Evolutionary conservation across 1,140 invertebrate species (phyloP).

Genomic region (Palaemon carinicauda): DNA sequence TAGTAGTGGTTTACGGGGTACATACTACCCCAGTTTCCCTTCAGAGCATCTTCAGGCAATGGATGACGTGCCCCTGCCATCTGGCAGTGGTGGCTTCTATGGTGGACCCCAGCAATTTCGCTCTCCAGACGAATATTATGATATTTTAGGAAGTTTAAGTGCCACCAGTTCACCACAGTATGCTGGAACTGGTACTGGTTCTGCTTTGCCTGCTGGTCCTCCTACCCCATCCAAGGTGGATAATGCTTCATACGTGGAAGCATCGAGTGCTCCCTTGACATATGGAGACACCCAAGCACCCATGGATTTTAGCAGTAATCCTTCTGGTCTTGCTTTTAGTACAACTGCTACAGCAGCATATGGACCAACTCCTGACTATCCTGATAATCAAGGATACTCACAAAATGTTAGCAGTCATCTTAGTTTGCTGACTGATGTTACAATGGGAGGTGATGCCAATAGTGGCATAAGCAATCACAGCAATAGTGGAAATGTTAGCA

Average conservation of each 20-base stretch:
- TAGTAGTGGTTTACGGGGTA: background rate
- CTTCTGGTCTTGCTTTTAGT: slow-evolving; percentile 24
- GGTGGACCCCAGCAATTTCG: slow-evolving; percentile 7
- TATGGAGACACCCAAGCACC: slow-evolving; percentile 11
- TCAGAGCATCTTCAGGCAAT: slow-evolving; percentile 11
- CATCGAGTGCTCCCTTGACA: background rate
- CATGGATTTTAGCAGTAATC: slow-evolving; percentile 42
- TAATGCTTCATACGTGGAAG: slow-evolving; percentile 10
- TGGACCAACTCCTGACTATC: background rate
- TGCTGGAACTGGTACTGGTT: background rate
- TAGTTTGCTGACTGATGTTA: slow-evolving; percentile 42
- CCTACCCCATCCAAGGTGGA: slow-evolving; percentile 21
- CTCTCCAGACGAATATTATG: slow-evolving; percentile 10
- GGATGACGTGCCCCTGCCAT: slow-evolving; percentile 14
- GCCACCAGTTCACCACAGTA: background rate
- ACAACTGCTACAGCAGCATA: background rate
- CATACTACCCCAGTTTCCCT: slow-evolving; percentile 18
- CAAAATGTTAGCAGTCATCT: slow-evolving; percentile 20
- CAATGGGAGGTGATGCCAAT: slow-evolving; percentile 41
- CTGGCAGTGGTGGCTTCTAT: slow-evolving; percentile 25
- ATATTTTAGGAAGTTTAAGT: background rate
- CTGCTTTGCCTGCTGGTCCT: background rate
- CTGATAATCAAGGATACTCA: slow-evolving; percentile 1
- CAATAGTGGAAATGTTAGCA: background rate
- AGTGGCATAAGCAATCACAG: slow-evolving; percentile 1